These are phyloP conservation scores for Sebastes oblongus DNA, from an alignment of 2,797 vertebrate species.

Conservation along the genomic window DNA sequence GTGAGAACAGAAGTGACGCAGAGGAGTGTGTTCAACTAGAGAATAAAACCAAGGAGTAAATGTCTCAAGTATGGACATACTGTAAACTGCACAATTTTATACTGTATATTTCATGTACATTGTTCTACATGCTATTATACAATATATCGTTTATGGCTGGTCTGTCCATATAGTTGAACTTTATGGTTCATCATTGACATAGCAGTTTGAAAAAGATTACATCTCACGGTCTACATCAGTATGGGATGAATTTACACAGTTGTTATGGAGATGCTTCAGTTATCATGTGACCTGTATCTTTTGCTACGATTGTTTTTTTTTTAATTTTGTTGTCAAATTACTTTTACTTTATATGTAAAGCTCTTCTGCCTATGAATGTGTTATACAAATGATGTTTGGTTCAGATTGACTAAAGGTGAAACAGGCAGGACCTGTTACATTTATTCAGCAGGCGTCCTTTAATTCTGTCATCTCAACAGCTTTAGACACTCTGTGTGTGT, in stretches of 20 bases:
- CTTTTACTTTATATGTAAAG: background rate
- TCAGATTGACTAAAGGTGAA: conserved; percentile 3
- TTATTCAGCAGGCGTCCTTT: conserved; percentile 32
- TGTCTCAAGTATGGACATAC: background rate
- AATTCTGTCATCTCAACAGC: conserved; percentile 24
- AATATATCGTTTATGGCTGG: background rate
- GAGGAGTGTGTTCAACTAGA: background rate
- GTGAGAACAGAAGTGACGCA: background rate
- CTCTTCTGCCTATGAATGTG: background rate
- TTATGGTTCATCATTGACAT: background rate
- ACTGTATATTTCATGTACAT: background rate
- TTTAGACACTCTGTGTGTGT: conserved; percentile 14
- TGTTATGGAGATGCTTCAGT: background rate
- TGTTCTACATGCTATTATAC: background rate
- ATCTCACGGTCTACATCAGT: background rate
- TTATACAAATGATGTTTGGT: background rate
- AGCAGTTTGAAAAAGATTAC: background rate
- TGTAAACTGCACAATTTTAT: background rate
- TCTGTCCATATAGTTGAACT: background rate
- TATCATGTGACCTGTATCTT: background rate
- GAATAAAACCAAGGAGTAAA: background rate
- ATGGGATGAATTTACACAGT: background rate
- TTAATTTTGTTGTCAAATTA: background rate
- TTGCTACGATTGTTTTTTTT: background rate
- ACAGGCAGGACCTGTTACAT: conserved; percentile 15